phyloP scores from a whole-genome alignment of 2,888 invertebrate species.

The Dicycla oo region DNA sequence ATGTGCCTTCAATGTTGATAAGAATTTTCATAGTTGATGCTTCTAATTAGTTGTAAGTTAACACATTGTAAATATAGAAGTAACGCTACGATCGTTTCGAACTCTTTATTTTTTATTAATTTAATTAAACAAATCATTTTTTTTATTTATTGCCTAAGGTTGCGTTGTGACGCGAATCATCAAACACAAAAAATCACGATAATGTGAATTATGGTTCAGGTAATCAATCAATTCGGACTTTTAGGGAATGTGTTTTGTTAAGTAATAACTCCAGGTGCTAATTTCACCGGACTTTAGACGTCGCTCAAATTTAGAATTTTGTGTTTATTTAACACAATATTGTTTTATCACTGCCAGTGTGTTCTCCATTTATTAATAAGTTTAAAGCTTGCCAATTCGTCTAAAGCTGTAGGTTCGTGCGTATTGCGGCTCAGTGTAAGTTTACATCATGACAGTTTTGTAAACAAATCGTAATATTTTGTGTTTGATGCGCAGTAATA shows the following conservation, averaged over 20 bases:
- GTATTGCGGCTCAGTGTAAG: slow-evolving; percentile 30
- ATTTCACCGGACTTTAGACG: slow-evolving; percentile 48
- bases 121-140: slow-evolving; percentile 80
- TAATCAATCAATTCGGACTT: slow-evolving; percentile 23
- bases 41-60: slow-evolving; percentile 88
- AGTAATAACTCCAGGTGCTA: slow-evolving; percentile 35
- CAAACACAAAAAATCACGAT: slow-evolving; percentile 60
- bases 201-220: slow-evolving; percentile 25
- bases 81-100: slow-evolving; percentile 84
- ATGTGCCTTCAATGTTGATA: slow-evolving; percentile 91
- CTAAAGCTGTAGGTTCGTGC: slow-evolving; percentile 45
- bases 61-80: slow-evolving; percentile 87
- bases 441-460: slow-evolving; percentile 37
- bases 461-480: slow-evolving; percentile 55
- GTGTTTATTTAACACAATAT: slow-evolving; percentile 47
- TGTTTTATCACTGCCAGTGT: slow-evolving; percentile 71
- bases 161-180: slow-evolving; percentile 68
- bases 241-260: slow-evolving; percentile 15
- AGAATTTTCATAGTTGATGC: slow-evolving; percentile 89
- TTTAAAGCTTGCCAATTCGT: slow-evolving; percentile 61
- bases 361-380: slow-evolving; percentile 65
- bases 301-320: slow-evolving; percentile 47
- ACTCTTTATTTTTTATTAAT: slow-evolving; percentile 88
- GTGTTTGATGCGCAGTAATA: slow-evolving; percentile 71
- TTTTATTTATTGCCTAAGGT: slow-evolving; percentile 86